Percentiles rank a stretch among this genome's conserved stretches.
Conservation (phyloP, 2,797 vertebrate species). For the Manis javanica region DNA sequence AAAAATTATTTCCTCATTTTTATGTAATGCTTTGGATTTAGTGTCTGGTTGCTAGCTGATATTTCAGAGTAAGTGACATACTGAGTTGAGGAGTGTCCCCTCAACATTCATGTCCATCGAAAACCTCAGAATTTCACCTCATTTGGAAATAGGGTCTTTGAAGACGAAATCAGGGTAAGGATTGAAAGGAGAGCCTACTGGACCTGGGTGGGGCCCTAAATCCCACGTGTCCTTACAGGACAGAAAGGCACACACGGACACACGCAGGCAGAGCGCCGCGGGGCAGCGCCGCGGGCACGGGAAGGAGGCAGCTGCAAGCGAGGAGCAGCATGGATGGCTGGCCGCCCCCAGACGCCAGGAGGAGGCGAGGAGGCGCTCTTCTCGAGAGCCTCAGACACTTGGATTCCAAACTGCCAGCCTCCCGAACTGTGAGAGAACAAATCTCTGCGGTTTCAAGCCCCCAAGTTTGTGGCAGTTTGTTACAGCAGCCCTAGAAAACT, state of each 20-base stretch:
- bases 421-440: not conserved
- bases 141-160: not conserved
- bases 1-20: not conserved
- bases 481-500: not conserved
- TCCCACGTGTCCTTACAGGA: not conserved
- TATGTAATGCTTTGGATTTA: not conserved
- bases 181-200: not conserved
- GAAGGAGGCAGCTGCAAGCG: not conserved
- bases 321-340: accelerated
- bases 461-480: not conserved
- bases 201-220: not conserved
- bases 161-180: not conserved
- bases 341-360: no score
- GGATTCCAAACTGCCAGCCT: not conserved
- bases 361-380: not conserved
- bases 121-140: not conserved
- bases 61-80: not conserved
- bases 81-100: not conserved
- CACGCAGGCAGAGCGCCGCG: not conserved
- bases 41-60: not conserved
- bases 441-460: not conserved
- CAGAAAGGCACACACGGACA: not conserved
- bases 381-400: not conserved
- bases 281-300: not conserved
- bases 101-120: not conserved